Percentiles rank a stretch among this genome's conserved stretches.
Evolutionary conservation across 2,888 invertebrate species (phyloP).

Genomic region (Agriopis aurantiaria): DNA sequence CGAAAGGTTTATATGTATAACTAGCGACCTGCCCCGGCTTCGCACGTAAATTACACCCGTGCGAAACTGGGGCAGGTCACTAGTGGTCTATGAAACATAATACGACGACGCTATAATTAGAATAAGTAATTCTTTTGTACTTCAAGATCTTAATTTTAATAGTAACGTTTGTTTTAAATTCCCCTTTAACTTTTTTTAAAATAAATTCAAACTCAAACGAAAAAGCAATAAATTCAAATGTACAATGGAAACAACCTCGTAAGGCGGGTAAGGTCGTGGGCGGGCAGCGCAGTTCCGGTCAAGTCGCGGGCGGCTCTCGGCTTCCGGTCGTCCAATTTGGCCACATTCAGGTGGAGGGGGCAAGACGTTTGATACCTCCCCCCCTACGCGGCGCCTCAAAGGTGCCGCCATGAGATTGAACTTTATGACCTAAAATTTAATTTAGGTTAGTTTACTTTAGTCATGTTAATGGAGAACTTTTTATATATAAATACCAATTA

Average conservation of each 20-base stretch:
- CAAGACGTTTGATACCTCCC: constrained; percentile 73
- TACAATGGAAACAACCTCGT: constrained; percentile 59
- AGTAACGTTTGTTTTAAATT: too few relatives aligned
- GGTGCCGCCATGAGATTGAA: constrained; percentile 27
- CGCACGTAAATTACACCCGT: too few relatives aligned
- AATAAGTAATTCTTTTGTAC: too few relatives aligned
- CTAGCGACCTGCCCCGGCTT: too few relatives aligned
- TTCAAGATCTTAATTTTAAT: too few relatives aligned
- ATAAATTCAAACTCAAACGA: too few relatives aligned
- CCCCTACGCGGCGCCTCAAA: constrained; percentile 28
- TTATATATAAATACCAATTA: neutral
- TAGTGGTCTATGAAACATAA: too few relatives aligned
- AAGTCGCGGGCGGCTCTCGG: constrained; percentile 82
- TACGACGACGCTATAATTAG: too few relatives aligned
- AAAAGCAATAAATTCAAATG: neutral
- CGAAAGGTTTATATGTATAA: too few relatives aligned
- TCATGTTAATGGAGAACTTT: neutral
- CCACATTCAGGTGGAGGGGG: constrained; percentile 76
- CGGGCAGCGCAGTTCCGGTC: constrained; percentile 81
- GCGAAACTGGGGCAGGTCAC: too few relatives aligned
- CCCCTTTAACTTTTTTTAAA: too few relatives aligned
- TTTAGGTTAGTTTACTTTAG: constrained; percentile 4
- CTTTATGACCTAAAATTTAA: constrained; percentile 34
- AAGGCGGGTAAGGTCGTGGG: constrained; percentile 70
- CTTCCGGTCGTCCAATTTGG: constrained; percentile 84